phyloP scores from a whole-genome alignment of 30 jellyfish, hydroid and myxozoan species.

The Mastigias papua region DNA sequence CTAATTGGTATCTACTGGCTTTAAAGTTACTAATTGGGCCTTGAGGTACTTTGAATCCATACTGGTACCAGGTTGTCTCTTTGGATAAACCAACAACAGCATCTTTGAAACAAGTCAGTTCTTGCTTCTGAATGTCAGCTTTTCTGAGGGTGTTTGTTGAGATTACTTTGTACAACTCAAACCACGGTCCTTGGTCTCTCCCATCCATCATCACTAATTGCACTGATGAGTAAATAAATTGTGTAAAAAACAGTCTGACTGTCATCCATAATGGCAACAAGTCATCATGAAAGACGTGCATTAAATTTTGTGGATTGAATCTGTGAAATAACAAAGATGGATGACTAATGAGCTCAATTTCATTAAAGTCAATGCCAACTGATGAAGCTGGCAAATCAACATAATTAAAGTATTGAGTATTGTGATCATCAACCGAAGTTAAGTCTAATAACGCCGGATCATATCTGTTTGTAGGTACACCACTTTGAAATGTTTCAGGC shows the following conservation, averaged over 20 bases:
- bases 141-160: neutral
- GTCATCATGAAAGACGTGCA: conserved; percentile 98
- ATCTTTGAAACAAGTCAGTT: conserved; percentile 75
- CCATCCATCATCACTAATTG: conserved; percentile 84
- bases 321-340: conserved; percentile 77
- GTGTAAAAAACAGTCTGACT: neutral
- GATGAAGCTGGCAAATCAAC: conserved; percentile 72
- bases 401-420: conserved; percentile 78
- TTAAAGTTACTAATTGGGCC: conserved; percentile 57
- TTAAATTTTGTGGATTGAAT: conserved; percentile 91
- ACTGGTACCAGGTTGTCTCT: conserved; percentile 94
- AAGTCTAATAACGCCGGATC: conserved; percentile 87
- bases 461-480: conserved; percentile 56
- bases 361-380: conserved; percentile 9
- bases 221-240: neutral
- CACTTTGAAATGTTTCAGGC: conserved; percentile 28
- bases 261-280: conserved; percentile 83
- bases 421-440: conserved; percentile 88
- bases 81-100: conserved; percentile 86
- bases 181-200: conserved; percentile 79
- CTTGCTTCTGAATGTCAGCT: conserved; percentile 29
- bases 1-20: conserved; percentile 26
- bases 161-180: conserved; percentile 55
- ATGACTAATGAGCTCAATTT: conserved; percentile 5
- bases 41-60: conserved; percentile 88